Conservation (phyloP, 1,140 invertebrate species). For the Halyomorpha halys region DNA sequence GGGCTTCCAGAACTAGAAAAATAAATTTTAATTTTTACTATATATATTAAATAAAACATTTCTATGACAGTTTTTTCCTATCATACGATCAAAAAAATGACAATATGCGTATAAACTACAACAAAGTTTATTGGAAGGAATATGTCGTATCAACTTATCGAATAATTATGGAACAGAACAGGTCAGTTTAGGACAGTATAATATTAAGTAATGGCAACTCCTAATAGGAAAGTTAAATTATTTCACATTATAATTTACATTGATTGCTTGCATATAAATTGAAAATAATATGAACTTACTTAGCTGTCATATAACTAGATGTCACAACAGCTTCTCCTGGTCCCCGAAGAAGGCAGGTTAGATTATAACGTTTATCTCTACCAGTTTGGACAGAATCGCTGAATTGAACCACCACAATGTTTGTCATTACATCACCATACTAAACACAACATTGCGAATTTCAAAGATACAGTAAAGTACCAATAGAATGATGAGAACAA, state of each 20-base stretch:
- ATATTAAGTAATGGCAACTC: not conserved
- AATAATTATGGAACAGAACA: too few species aligned
- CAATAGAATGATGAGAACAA: not conserved
- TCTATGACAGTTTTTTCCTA: too few species aligned
- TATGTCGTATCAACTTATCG: too few species aligned
- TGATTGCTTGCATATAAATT: not conserved
- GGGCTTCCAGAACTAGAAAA: slow-evolving; percentile 62
- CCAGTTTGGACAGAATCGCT: slow-evolving; percentile 86
- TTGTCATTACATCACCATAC: slow-evolving; percentile 86
- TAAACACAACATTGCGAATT: slow-evolving; percentile 35
- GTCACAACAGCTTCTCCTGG: slow-evolving; percentile 86
- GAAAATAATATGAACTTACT: slow-evolving; percentile 45
- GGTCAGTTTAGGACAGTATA: too few species aligned
- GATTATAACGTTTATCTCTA: slow-evolving; percentile 79
- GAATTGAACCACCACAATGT: slow-evolving; percentile 88
- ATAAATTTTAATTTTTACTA: not conserved
- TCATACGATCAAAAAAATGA: too few species aligned
- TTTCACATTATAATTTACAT: not conserved
- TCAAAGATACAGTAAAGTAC: too few species aligned
- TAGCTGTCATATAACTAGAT: slow-evolving; percentile 84
- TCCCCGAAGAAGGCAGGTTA: slow-evolving; percentile 80
- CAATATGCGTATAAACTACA: too few species aligned
- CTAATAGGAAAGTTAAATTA: too few species aligned
- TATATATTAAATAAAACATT: too few species aligned
- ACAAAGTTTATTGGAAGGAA: too few species aligned